These are phyloP conservation scores for Eustalomyia histrio DNA, from an alignment of 2,888 invertebrate species.

Conservation along the genomic window DNA sequence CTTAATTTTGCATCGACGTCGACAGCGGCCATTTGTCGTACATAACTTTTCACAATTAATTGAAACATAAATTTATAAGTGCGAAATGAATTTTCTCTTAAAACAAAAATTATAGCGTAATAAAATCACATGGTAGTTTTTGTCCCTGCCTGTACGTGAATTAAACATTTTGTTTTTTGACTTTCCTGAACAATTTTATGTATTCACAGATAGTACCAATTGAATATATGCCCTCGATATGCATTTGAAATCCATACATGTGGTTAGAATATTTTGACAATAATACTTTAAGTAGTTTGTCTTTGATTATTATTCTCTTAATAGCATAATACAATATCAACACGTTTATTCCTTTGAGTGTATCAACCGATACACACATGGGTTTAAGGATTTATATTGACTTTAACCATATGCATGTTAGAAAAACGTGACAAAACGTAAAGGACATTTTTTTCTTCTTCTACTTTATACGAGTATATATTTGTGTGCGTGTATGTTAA, in stretches of 20 bases:
- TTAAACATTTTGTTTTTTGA: too few species aligned
- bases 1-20: too few species aligned
- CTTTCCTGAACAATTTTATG: too few species aligned
- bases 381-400: conserved; percentile 17
- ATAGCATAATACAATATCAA: conserved; percentile 26
- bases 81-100: too few species aligned
- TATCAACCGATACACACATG: conserved; percentile 8
- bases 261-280: conserved; percentile 21
- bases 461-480: background rate
- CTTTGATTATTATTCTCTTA: conserved; percentile 51
- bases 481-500: conserved; percentile 32
- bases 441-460: conserved; percentile 11
- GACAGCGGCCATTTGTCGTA: too few species aligned
- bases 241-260: conserved; percentile 1
- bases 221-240: too few species aligned
- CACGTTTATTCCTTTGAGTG: conserved; percentile 17
- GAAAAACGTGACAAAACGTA: conserved; percentile 62
- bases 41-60: too few species aligned
- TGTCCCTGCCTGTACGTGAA: too few species aligned
- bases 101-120: too few species aligned
- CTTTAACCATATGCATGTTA: conserved; percentile 46
- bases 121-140: too few species aligned
- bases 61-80: too few species aligned
- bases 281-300: conserved; percentile 56
- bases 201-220: too few species aligned